phyloP scores from a whole-genome alignment of 2,113 vertebrate species.

The Pagrus major region DNA sequence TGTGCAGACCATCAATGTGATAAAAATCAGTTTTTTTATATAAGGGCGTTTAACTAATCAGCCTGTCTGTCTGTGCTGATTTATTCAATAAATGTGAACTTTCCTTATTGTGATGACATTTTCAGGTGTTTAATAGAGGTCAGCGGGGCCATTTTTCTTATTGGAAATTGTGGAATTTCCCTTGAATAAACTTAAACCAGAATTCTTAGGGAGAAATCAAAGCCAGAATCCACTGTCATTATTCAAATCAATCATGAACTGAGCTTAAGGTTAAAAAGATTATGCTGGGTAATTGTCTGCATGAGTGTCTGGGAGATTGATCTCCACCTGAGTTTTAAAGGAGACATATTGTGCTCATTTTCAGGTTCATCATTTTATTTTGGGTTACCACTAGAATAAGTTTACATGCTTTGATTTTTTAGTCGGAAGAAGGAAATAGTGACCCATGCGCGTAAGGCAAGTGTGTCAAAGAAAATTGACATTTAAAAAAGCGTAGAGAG shows the following conservation, averaged over 20 bases:
- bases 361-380: too few relatives aligned
- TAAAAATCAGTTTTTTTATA: conserved; percentile 37
- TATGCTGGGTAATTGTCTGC: not conserved
- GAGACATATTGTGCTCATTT: too few relatives aligned
- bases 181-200: conserved; percentile 2
- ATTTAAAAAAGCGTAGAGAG: not conserved
- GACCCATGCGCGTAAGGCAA: not conserved
- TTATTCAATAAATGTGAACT: conserved; percentile 33
- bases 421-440: not conserved
- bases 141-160: conserved; percentile 31
- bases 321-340: not conserved
- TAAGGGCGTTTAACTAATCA: conserved; percentile 44
- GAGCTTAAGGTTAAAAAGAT: not conserved
- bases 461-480: not conserved
- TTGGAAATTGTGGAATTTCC: conserved; percentile 15
- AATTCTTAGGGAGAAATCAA: not conserved
- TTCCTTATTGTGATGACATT: conserved; percentile 19
- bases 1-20: conserved; percentile 26
- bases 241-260: not conserved
- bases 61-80: conserved; percentile 26
- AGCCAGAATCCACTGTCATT: not conserved
- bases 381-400: too few relatives aligned
- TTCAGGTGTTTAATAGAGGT: conserved; percentile 47
- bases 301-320: not conserved
- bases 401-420: too few relatives aligned